phyloP scores from a whole-genome alignment of 1,140 invertebrate genomes.

The Euborellia annulipes region DNA sequence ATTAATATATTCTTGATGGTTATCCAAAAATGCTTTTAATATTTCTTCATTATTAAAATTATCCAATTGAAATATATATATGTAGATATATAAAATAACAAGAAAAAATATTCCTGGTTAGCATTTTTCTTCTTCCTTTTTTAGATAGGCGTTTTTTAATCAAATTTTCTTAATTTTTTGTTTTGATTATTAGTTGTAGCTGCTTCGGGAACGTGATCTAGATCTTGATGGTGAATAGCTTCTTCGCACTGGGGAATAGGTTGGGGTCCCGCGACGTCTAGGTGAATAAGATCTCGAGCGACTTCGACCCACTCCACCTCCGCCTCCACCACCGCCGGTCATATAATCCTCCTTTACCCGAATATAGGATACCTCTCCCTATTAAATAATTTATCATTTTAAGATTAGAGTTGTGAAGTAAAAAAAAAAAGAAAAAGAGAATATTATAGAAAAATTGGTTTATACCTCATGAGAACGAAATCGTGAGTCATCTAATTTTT shows the following conservation, averaged over 20 bases:
- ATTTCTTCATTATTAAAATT: too few relatives aligned
- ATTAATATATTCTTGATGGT: too few relatives aligned
- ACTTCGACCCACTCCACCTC: constrained; percentile 37
- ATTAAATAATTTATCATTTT: background rate
- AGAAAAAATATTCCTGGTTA: too few relatives aligned
- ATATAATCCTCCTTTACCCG: constrained; percentile 86
- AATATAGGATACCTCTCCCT: constrained; percentile 93
- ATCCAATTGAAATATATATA: too few relatives aligned
- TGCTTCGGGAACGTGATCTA: constrained; percentile 26
- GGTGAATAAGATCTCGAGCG: constrained; percentile 73
- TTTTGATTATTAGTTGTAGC: too few relatives aligned
- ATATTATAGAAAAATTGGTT: background rate
- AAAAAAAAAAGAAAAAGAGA: background rate
- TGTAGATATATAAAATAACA: too few relatives aligned
- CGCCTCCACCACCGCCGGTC: constrained; percentile 45
- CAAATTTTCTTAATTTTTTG: too few relatives aligned
- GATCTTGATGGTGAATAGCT: constrained; percentile 67
- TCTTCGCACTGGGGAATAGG: constrained; percentile 69
- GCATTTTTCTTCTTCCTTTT: too few relatives aligned
- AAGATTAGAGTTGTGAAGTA: background rate
- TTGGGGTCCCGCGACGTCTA: constrained; percentile 62
- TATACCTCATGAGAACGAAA: constrained; percentile 95
- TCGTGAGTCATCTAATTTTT: constrained; percentile 91
- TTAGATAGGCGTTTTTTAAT: too few relatives aligned
- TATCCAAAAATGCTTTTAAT: too few relatives aligned